Evolutionary conservation across 1,140 invertebrate genomes (phyloP), one percentile per base, ranked within the genome.

Genomic region (Drosophila guanche): DNA sequence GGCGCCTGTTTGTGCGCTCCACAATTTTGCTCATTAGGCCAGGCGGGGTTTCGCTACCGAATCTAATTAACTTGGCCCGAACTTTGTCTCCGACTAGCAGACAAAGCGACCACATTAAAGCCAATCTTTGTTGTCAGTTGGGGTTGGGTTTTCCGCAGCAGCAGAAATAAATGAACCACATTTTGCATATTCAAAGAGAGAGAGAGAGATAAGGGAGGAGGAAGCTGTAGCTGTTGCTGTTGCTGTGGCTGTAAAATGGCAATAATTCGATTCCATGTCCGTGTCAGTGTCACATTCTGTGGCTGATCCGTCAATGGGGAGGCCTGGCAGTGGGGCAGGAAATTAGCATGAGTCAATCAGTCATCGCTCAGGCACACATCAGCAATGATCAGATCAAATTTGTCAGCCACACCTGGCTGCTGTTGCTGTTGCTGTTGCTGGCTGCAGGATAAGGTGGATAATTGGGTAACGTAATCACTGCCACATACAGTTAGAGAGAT

Each of bases 281-380:
- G 23, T 55, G 65, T 67, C 62, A 67, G 16, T 67, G 62, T 67
- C 65, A 67, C 41, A 33, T 55, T 29, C 41, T 20, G 23, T 10
- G 23, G 16, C n/a, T 54, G 61, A 67, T 67, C 42, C 10, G 12
- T 37, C 33, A 10, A 37, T 37, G 33, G 10, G 33, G 8, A 8
- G 16, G 33, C 40, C 27, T 8, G 40, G 20, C 5, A 27, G 41
- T 14, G 16, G 27, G 14, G 22, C 22, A 29, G 27, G 43, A 75
- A 84, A 85, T 85, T 85, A 80, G 72, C 79, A 85, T 79, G 68
- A 73, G 71, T 59, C 76, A 76, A 85, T 80, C 79, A 66, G 62
- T 42, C 57, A 40, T 52, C 29, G 33, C 48, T 20, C 47, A 37
- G 23, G 29, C 25, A 33, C 57, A 51, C 40, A 46, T 47, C 56